Evolutionary conservation across 2,113 vertebrate species (phyloP).

Genomic region (Cololabis saira): DNA sequence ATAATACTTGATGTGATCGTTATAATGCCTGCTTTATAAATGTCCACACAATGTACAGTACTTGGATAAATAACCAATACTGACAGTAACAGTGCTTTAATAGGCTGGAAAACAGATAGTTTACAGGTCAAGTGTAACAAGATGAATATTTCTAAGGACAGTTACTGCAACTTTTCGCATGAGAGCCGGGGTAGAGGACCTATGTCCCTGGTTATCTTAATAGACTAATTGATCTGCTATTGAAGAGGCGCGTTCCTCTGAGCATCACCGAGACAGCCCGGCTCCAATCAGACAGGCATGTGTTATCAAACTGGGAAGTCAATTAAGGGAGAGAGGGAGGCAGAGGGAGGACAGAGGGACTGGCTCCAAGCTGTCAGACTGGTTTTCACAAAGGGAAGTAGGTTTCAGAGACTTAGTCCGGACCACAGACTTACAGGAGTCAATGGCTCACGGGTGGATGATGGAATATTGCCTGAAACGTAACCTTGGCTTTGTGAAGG

Average conservation of each 20-base stretch:
- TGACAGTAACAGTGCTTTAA: not conserved
- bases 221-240: constrained; percentile 84
- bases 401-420: constrained; percentile 54
- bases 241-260: constrained; percentile 80
- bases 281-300: constrained; percentile 81
- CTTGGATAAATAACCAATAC: not conserved
- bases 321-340: constrained; percentile 75
- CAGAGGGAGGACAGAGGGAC: constrained; percentile 48
- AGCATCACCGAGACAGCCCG: constrained; percentile 81
- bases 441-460: constrained; percentile 46
- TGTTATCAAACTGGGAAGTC: constrained; percentile 84
- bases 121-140: constrained; percentile 9
- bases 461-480: constrained; percentile 41
- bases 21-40: constrained; percentile 15
- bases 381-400: constrained; percentile 64
- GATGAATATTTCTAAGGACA: constrained; percentile 16
- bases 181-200: constrained; percentile 57
- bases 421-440: constrained; percentile 71
- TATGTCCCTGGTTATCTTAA: constrained; percentile 81
- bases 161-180: constrained; percentile 47
- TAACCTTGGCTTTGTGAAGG: constrained; percentile 47
- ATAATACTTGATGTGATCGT: constrained; percentile 18
- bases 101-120: not conserved
- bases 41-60: constrained; percentile 1
- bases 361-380: constrained; percentile 79